Base-by-base conservation (phyloP, 2,888 invertebrate genomes). In the Epicampocera succincta region DNA sequence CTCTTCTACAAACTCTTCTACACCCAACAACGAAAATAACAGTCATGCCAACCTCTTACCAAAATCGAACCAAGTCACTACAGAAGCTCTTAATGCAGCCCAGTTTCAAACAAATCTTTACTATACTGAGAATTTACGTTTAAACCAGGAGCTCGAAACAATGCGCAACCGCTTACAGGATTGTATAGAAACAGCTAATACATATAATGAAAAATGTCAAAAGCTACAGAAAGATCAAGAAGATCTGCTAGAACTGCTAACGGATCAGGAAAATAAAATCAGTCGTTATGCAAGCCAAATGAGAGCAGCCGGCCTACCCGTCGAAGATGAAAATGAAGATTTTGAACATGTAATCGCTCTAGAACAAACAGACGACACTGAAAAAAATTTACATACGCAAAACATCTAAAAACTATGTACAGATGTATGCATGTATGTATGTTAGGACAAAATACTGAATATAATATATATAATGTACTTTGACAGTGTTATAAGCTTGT, bases 211-310 rank as follows among this genome's bases (percentile, higher is more conserved):
- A 0, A 94, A 95, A 84, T 88, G 96, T 84, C 93, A 93, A 48
- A 93, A 93, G 84, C 87, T 97, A 82, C 94, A 93, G 87, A 96
- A 95, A 88, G 99, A 99, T 87, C 98, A 99, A 90, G 99, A 99
- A 85, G 98, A 99, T 91, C 91, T 99, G 83, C 91, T 99, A 73
- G 95, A 96, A 87, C 91, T 99, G 76, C 92, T 99, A 46, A 95
- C 97, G 0, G 97, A 99, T 90, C 98, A 99, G 92, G 98, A 91
- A 80, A 89, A 88, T 68, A 95, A 95, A 90, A 91, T 97, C 44
- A 92, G 92, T 56, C 92, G 93, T 65, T 96, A 95, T 90, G 95
- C 94, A 86, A 89, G 92, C 85, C 92, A 92, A 60, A 88, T 94
- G 25, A 84, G 91, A 13, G 91, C 92, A 0, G 91, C 93, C 25